A percentile compares a stretch with the other conserved stretches of the same genome.
Conservation (phyloP, 2,888 invertebrate species). For the Halictus ligatus region DNA sequence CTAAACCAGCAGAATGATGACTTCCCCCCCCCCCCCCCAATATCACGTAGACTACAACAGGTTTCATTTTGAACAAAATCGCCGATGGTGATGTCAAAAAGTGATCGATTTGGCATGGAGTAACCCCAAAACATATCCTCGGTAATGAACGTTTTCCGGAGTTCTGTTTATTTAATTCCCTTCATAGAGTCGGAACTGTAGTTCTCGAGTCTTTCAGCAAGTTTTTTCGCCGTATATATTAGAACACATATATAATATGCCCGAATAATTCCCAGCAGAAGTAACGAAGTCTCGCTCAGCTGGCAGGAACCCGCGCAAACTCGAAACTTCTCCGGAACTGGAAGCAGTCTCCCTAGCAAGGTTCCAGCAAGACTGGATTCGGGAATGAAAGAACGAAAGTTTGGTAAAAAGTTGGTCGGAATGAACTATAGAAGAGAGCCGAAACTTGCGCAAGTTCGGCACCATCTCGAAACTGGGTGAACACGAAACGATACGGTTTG, state of each 20-base stretch:
- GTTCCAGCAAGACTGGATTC: slow-evolving; percentile 10
- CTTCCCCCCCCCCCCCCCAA: no score
- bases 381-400: slow-evolving; percentile 42
- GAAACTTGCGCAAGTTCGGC: slow-evolving; percentile 20
- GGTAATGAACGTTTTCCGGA: no score
- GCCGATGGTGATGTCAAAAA: no score
- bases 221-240: no score
- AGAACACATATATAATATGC: slow-evolving; percentile 1
- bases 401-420: slow-evolving; percentile 55
- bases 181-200: no score
- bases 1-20: no score
- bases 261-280: slow-evolving; percentile 18
- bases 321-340: slow-evolving; percentile 40
- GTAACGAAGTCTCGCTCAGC: slow-evolving; percentile 29
- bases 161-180: no score
- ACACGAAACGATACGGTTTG: slow-evolving; percentile 43
- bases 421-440: slow-evolving; percentile 43
- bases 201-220: no score
- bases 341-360: slow-evolving; percentile 13
- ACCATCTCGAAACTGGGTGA: slow-evolving; percentile 37
- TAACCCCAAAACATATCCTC: no score
- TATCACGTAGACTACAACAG: no score
- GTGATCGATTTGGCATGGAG: no score
- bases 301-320: slow-evolving; percentile 37
- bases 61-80: no score